phyloP scores from a whole-genome alignment of 1,140 invertebrate genomes.

The Leptinotarsa texana region DNA sequence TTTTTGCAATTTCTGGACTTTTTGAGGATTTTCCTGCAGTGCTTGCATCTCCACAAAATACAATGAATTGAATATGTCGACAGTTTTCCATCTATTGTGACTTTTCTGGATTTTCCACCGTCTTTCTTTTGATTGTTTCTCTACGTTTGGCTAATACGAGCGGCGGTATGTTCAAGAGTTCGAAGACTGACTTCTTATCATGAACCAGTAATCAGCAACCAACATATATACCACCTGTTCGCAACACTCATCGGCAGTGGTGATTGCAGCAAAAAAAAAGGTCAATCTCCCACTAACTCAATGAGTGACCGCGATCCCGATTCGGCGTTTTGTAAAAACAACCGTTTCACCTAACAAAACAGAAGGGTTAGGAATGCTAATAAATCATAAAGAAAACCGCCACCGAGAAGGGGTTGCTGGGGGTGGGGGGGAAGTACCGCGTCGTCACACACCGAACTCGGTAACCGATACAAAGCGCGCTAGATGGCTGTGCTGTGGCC shows the following conservation, averaged over 20 bases:
- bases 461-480: slow-evolving; percentile 48
- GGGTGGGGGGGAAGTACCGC: slow-evolving; percentile 25
- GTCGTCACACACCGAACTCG: slow-evolving; percentile 3
- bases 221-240: neutral
- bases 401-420: slow-evolving; percentile 13
- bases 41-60: too few species aligned
- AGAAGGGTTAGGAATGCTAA: slow-evolving; percentile 48
- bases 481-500: slow-evolving; percentile 29
- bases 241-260: neutral
- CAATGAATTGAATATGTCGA: too few species aligned
- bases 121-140: too few species aligned
- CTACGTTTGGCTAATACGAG: too few species aligned
- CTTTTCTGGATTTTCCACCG: too few species aligned
- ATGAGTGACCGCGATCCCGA: neutral
- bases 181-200: too few species aligned
- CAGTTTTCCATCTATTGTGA: too few species aligned
- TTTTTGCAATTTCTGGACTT: too few species aligned
- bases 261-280: neutral
- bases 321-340: slow-evolving; percentile 5
- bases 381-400: slow-evolving; percentile 47
- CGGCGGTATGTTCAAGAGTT: too few species aligned
- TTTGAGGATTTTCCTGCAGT: too few species aligned
- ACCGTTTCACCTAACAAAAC: slow-evolving; percentile 27
- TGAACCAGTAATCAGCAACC: neutral
- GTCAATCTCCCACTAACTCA: neutral